phyloP scores from a whole-genome alignment of 1,140 invertebrate species.

The Stenopsyche tienmushanensis region DNA sequence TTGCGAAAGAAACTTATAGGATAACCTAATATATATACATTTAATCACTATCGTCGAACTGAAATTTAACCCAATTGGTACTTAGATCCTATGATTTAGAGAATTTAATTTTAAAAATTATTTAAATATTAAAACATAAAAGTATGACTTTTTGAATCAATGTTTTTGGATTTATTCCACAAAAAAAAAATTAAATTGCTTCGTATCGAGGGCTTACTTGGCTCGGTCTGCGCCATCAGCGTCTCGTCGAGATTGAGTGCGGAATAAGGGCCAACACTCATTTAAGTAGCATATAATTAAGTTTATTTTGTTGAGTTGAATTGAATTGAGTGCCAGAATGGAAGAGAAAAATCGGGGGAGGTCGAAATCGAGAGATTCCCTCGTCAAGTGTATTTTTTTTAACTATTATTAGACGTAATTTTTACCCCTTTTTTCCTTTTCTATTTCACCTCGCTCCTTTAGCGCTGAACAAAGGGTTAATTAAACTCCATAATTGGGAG shows the following conservation, averaged over 20 bases:
- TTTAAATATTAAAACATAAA: no score
- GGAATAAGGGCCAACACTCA: constrained; percentile 24
- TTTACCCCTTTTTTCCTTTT: constrained; percentile 27
- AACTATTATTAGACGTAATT: constrained; percentile 37
- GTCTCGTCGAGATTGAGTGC: not conserved
- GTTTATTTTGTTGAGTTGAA: constrained; percentile 42
- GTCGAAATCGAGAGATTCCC: constrained; percentile 26
- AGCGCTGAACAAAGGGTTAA: constrained; percentile 41
- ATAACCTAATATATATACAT: no score
- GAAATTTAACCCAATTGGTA: no score
- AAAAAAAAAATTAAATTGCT: no score
- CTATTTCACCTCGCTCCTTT: constrained; percentile 32
- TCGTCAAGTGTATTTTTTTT: constrained; percentile 33
- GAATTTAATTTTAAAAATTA: no score
- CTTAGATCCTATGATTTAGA: no score
- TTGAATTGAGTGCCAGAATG: constrained; percentile 37
- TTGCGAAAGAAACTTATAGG: no score
- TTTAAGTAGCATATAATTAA: constrained; percentile 43
- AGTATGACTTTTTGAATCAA: no score
- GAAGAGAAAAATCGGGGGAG: not conserved
- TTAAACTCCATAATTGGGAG: constrained; percentile 40
- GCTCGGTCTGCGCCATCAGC: not conserved
- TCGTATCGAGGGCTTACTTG: not conserved
- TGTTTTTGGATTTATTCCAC: no score
- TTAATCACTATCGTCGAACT: no score